Percentiles rank a stretch among this genome's conserved stretches.
phyloP scores from a whole-genome alignment of 2,888 invertebrate species.

The Meliscaeva auricollis region DNA sequence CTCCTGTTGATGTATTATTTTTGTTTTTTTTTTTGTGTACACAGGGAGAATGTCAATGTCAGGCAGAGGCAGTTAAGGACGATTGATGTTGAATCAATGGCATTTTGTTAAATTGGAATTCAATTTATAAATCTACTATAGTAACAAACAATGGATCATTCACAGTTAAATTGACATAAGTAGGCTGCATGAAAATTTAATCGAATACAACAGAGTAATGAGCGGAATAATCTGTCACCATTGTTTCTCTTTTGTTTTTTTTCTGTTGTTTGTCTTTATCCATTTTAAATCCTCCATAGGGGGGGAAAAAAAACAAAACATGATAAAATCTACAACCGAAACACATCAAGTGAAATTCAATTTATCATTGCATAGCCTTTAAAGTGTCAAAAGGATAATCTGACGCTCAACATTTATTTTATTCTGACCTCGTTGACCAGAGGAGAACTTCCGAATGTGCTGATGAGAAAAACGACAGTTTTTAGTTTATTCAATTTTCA shows the following conservation, averaged over 20 bases:
- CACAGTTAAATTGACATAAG: constrained; percentile 10
- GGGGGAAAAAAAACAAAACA: not conserved
- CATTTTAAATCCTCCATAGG: not conserved
- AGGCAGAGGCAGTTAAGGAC: constrained; percentile 14
- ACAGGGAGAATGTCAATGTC: constrained; percentile 9
- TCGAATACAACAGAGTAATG: not conserved
- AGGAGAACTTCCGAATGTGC: constrained; percentile 8
- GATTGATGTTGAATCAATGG: constrained; percentile 19
- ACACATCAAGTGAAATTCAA: constrained; percentile 26
- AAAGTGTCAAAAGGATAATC: constrained; percentile 42
- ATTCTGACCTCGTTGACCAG: not conserved
- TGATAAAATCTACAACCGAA: not conserved
- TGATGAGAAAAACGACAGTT: not conserved
- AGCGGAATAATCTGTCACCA: constrained; percentile 27
- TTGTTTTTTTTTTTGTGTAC: not conserved
- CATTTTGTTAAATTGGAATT: constrained; percentile 29
- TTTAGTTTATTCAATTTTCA: constrained; percentile 5
- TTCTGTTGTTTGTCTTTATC: not conserved
- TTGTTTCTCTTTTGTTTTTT: not conserved
- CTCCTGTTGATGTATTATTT: constrained; percentile 15
- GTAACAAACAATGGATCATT: not conserved
- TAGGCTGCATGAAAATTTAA: not conserved
- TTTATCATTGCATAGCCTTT: constrained; percentile 29
- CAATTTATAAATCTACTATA: not conserved
- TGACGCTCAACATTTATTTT: not conserved